Base-by-base conservation (phyloP, 2,888 invertebrate species). In the Podotricha telesiphe region DNA sequence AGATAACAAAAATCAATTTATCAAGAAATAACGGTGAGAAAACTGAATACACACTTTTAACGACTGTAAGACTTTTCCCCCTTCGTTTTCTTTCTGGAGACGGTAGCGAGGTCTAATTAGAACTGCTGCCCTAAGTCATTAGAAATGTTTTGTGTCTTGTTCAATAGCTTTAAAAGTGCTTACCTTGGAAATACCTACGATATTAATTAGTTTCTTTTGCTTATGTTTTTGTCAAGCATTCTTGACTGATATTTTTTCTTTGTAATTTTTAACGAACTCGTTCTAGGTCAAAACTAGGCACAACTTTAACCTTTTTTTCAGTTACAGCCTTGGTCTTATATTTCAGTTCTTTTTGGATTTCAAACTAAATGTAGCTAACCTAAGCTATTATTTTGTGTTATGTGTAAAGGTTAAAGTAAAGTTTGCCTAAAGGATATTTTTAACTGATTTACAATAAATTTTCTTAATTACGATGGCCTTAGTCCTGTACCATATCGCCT, bases 41-140 rank as follows among this genome's bases (percentile, higher is more conserved):
- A 42, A 42, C 37, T 37, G 6, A 20, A 13, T 20, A 19, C 48
- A 50, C 13, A 50, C 19, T 17, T 19, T 50, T 13, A 20, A n/a
- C 20, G 15, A 1, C 13, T 15, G 19, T 10, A 55, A 34, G 48
- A 62, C 19, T 15, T 34, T 34, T 34, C 47, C 13, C 19, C 17
- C 11, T 48, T 48, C 20, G 2, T 22, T 17, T 42, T n/a, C n/a
- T n/a, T 45, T 40, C 34, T 67, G 67, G 67, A 20, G 19, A 51
- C 61, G 42, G 37, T 53, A 61, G 51, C 28, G 42, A 51, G 28
- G 68, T 58, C 70, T 72, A 72, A 72, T 68, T 68, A 72, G 68
- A 67, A 65, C 42, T 63, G 37, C 70, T 70, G 63, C 72, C 69
- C 72, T 65, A 68, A 51, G 70, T 72, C 72, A 72, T 72, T 72